Evolutionary conservation across 1,140 invertebrate species (phyloP).

Genomic region (Oppia nitens): DNA sequence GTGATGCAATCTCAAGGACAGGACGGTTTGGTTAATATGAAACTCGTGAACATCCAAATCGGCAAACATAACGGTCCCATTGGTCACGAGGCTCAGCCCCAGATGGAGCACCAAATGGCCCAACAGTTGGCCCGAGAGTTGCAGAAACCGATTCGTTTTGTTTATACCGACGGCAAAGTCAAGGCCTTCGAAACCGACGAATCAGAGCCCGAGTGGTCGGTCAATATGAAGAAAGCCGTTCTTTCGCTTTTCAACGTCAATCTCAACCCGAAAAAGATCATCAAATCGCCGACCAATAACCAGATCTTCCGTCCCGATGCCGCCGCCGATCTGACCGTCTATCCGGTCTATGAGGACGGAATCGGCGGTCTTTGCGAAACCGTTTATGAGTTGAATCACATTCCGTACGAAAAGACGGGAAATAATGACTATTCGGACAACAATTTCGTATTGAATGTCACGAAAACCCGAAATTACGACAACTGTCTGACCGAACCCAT

Average conservation of each 20-base stretch:
- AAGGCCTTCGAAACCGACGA: slow-evolving; percentile 18
- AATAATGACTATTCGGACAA: neutral
- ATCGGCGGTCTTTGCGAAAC: slow-evolving; percentile 21
- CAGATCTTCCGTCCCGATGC: neutral
- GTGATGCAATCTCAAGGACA: slow-evolving; percentile 13
- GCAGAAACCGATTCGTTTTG: slow-evolving; percentile 16
- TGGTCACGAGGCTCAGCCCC: neutral
- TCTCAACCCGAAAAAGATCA: slow-evolving; percentile 19
- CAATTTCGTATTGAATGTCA: slow-evolving; percentile 21
- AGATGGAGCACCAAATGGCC: slow-evolving; percentile 3
- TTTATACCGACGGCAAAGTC: slow-evolving; percentile 18
- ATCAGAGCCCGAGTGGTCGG: slow-evolving; percentile 27
- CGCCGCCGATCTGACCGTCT: neutral
- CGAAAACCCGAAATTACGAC: slow-evolving; percentile 22
- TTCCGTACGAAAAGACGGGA: neutral
- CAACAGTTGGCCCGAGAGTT: slow-evolving; percentile 14
- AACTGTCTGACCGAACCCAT: slow-evolving; percentile 20
- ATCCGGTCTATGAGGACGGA: slow-evolving; percentile 15
- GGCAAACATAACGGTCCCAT: slow-evolving; percentile 8
- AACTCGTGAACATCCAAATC: slow-evolving; percentile 12
- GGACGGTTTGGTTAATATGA: neutral
- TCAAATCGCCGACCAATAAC: slow-evolving; percentile 4
- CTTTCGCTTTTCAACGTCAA: slow-evolving; percentile 27
- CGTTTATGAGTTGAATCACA: slow-evolving; percentile 14
- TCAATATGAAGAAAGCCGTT: slow-evolving; percentile 28